phyloP scores from a whole-genome alignment of 2,797 vertebrate genomes.

The Tadarida brasiliensis region DNA sequence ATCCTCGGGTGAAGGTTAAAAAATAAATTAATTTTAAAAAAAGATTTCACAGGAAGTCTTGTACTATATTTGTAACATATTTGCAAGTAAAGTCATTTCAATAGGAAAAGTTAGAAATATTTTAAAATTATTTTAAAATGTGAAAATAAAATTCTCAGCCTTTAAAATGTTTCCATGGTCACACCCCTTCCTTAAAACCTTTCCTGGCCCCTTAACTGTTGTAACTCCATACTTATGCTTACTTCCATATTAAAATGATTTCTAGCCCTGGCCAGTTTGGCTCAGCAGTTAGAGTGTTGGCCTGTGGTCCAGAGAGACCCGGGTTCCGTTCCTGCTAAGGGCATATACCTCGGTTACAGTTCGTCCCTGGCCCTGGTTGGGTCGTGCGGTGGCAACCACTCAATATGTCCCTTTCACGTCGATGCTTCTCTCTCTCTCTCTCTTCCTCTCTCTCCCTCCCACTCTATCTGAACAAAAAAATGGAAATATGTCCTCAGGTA shows the following conservation, averaged over 20 bases:
- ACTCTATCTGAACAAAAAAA: no score
- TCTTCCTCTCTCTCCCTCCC: no score
- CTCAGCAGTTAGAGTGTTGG: no score
- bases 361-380: no score
- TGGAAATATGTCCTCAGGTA: no score
- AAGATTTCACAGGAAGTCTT: neutral
- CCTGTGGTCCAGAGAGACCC: no score
- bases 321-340: no score
- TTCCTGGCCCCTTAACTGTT: neutral
- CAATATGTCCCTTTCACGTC: no score
- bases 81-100: conserved; percentile 41
- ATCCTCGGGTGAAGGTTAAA: neutral
- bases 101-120: neutral
- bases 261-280: no score
- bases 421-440: no score
- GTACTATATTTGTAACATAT: neutral
- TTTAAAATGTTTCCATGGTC: conserved; percentile 17
- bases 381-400: no score
- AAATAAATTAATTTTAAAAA: neutral
- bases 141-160: neutral
- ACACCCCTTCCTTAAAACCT: neutral
- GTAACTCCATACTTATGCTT: neutral
- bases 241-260: conserved; percentile 1
- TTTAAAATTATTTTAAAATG: neutral
- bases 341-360: no score